A percentile compares a stretch with the other conserved stretches of the same genome.
These are phyloP conservation scores for Cryptus viduatorius DNA, from an alignment of 2,888 invertebrate genomes.

Conservation along the genomic window DNA sequence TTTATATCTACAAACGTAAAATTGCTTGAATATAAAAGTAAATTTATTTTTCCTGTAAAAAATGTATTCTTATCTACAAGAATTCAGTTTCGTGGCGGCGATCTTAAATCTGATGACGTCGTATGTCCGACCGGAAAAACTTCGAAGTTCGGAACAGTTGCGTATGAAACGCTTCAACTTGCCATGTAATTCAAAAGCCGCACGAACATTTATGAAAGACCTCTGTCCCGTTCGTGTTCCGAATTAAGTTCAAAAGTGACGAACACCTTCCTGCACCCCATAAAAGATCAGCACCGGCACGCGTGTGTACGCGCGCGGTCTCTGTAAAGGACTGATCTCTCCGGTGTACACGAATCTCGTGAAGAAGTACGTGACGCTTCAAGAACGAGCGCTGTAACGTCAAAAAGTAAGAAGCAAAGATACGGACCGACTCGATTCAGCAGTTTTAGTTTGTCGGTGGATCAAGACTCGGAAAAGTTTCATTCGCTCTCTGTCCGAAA, in stretches of 20 bases:
- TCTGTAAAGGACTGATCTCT: conserved; percentile 1
- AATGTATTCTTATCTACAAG: too few relatives aligned
- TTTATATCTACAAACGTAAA: too few relatives aligned
- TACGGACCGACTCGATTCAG: conserved; percentile 47
- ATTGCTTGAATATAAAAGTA: too few relatives aligned
- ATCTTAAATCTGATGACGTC: neutral
- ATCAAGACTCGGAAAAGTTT: conserved; percentile 52
- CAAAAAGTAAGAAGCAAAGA: conserved; percentile 48
- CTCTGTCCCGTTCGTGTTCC: conserved; percentile 23
- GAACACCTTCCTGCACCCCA: conserved; percentile 25
- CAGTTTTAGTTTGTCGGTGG: conserved; percentile 40
- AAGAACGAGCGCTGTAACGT: neutral
- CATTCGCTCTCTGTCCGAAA: conserved; percentile 44
- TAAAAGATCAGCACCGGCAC: conserved; percentile 4
- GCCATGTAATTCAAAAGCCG: conserved; percentile 1
- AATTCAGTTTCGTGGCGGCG: too few relatives aligned
- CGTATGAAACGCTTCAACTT: neutral
- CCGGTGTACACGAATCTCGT: conserved; percentile 10
- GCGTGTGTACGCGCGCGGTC: conserved; percentile 3
- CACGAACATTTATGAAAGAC: neutral
- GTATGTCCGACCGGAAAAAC: neutral
- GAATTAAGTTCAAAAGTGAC: conserved; percentile 26
- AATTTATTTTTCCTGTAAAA: too few relatives aligned
- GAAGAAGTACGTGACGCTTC: conserved; percentile 8
- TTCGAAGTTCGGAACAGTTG: neutral